Percentiles rank a stretch among this genome's conserved stretches.
phyloP scores from a whole-genome alignment of 2,113 vertebrate genomes.

The Haplotaxodon microlepis region DNA sequence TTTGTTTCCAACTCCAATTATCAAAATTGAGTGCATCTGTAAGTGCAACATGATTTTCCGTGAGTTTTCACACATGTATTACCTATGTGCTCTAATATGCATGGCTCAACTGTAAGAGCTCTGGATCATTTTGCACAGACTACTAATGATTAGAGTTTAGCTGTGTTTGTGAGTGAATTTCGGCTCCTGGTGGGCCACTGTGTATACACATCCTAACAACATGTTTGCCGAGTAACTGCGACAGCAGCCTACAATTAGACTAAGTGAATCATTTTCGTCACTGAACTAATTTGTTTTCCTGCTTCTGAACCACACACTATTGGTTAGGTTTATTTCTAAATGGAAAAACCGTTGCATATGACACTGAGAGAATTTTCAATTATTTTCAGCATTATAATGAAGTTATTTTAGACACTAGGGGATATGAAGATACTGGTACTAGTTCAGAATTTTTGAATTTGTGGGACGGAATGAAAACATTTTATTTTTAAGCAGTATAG shows the following conservation, averaged over 20 bases:
- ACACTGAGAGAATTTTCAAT: not conserved
- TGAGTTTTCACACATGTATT: not conserved
- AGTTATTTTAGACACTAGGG: not conserved
- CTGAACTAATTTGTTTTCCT: conserved; percentile 54
- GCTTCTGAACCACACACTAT: conserved; percentile 20
- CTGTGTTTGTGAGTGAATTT: conserved; percentile 3
- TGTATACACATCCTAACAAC: conserved; percentile 25
- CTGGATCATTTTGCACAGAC: not conserved
- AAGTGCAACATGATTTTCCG: not conserved
- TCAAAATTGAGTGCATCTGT: not conserved
- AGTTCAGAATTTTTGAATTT: not conserved
- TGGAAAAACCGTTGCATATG: not conserved
- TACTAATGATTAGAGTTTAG: not conserved
- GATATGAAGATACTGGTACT: not conserved
- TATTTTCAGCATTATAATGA: not conserved
- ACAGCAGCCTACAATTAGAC: conserved; percentile 52
- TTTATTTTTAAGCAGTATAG: not conserved
- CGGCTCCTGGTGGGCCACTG: conserved; percentile 3
- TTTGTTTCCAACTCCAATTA: conserved; percentile 7
- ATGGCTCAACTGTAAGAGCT: not conserved
- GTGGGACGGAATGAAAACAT: not conserved
- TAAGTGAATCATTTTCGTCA: conserved; percentile 52
- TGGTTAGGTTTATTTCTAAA: conserved; percentile 6
- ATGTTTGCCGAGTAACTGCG: conserved; percentile 30
- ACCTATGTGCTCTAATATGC: not conserved